Evolutionary conservation across 1,140 invertebrate species (phyloP).

Genomic region (Lordiphosa collinella): DNA sequence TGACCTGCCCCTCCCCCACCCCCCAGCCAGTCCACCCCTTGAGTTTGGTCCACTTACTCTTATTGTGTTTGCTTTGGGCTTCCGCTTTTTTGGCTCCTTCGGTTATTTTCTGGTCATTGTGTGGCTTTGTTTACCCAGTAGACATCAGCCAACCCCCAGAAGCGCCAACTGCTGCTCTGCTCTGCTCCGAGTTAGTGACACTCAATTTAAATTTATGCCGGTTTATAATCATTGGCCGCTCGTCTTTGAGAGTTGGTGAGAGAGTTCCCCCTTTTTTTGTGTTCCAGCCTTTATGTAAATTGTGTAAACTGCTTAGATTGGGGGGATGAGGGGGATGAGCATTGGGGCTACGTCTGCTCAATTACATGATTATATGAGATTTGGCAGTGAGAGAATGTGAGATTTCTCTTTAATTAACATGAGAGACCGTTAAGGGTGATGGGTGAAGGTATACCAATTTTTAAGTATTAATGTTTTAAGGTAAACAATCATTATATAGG

Average conservation of each 20-base stretch:
- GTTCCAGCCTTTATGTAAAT: slow-evolving; percentile 30
- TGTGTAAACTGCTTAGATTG: slow-evolving; percentile 47
- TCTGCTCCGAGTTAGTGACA: slow-evolving; percentile 43
- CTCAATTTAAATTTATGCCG: slow-evolving; percentile 58
- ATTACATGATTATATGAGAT: slow-evolving; percentile 52
- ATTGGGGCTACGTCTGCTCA: slow-evolving; percentile 22
- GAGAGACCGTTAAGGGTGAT: too few species aligned
- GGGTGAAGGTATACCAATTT: too few species aligned
- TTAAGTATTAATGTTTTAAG: slow-evolving; percentile 5
- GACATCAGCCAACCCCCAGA: slow-evolving; percentile 17
- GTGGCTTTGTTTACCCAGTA: slow-evolving; percentile 48
- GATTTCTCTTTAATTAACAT: slow-evolving; percentile 5
- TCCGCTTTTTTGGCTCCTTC: slow-evolving; percentile 42
- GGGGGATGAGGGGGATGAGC: slow-evolving; percentile 10
- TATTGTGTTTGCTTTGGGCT: slow-evolving; percentile 57
- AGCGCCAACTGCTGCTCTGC: not conserved
- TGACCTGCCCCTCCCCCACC: slow-evolving; percentile 45
- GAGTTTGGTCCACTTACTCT: slow-evolving; percentile 43
- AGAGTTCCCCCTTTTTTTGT: slow-evolving; percentile 4
- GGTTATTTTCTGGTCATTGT: slow-evolving; percentile 57
- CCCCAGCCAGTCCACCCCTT: too few species aligned
- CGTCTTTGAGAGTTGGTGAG: slow-evolving; percentile 45
- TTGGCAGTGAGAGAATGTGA: not conserved
- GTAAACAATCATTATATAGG: not conserved
- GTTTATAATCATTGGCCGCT: slow-evolving; percentile 55